These are phyloP conservation scores for Microtus ochrogaster DNA, from an alignment of 2,113 vertebrate genomes.

Conservation along the genomic window DNA sequence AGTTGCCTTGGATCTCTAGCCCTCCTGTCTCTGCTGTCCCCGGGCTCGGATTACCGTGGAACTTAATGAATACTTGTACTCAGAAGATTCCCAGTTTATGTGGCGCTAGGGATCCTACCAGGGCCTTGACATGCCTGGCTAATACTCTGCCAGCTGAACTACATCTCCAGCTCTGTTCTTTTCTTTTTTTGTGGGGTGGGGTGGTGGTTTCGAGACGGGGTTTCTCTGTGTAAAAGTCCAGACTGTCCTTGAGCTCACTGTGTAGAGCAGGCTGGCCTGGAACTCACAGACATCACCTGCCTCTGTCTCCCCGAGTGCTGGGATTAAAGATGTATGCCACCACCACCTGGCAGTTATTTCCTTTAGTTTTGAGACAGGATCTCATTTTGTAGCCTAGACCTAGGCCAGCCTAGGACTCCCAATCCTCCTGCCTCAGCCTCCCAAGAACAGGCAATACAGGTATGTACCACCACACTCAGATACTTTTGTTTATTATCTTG, in stretches of 20 bases:
- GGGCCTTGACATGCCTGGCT: background rate
- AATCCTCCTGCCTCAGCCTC: background rate
- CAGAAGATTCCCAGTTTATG: background rate
- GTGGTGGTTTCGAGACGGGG: background rate
- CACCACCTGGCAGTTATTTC: background rate
- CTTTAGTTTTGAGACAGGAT: background rate
- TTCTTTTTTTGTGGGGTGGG: background rate
- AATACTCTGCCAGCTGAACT: background rate
- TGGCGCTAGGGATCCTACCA: background rate
- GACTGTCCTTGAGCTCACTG: background rate
- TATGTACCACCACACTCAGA: background rate
- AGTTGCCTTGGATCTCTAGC: too few relatives aligned
- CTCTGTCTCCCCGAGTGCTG: background rate
- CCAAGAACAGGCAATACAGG: too few relatives aligned
- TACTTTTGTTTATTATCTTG: background rate
- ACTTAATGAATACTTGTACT: background rate
- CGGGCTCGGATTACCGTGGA: background rate
- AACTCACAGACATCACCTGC: background rate
- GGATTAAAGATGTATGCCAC: background rate
- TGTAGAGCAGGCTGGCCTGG: background rate
- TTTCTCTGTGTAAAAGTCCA: background rate
- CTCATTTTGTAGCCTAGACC: background rate
- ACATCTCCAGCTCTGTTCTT: background rate
- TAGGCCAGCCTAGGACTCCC: background rate
- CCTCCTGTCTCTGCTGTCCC: background rate